Base-by-base conservation (phyloP, 2,797 vertebrate species). In the Neoniphon sammara region DNA sequence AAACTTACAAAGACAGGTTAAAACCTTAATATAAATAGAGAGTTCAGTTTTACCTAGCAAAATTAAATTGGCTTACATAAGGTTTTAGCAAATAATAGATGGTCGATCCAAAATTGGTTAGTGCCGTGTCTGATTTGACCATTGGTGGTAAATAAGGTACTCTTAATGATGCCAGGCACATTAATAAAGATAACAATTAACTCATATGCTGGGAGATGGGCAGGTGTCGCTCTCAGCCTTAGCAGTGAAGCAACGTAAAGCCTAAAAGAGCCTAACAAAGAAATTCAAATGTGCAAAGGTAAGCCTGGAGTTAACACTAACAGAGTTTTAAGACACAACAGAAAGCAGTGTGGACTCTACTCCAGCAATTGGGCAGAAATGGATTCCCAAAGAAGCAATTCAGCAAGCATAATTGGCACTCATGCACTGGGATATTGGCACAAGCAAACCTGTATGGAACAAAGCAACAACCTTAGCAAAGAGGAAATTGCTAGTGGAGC, bases 401-500 rank as follows among this genome's bases (percentile, higher is more conserved):
- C 44, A 34, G 25, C 62, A 64, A 52, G 1, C 44, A 30, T 72
- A 23, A 58, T 57, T 54, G 64, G 30, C 30, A 31, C 20, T 46
- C 52, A 21, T 39, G 17, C 61, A 23, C 14, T 3, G 31, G 9
- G 71, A 52, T 62, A 49, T 59, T 20, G 62, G 23, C 17, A 44
- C 46, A 39, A 5, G 17, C 18, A 20, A 50, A 72, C 6, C 46
- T 65, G 60, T 5, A 50, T 15, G 47, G n/a, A 75, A 44, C 39
- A 61, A 75, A 59, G 42, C 23, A 56, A 44, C 20, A 3, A 11
- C 61, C 46, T 52, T 50, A 31, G 4, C 67, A 50, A 73, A 36
- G 12, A 72, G 55, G 47, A 82, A 70, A 79, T 71, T 75, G 53
- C 57, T 27, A 25, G 25, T 39, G n/a, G 50, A 64, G 54, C 4